These are phyloP conservation scores for Cricetomys ansorgei DNA, from an alignment of 2,113 vertebrate species.

Conservation along the genomic window DNA sequence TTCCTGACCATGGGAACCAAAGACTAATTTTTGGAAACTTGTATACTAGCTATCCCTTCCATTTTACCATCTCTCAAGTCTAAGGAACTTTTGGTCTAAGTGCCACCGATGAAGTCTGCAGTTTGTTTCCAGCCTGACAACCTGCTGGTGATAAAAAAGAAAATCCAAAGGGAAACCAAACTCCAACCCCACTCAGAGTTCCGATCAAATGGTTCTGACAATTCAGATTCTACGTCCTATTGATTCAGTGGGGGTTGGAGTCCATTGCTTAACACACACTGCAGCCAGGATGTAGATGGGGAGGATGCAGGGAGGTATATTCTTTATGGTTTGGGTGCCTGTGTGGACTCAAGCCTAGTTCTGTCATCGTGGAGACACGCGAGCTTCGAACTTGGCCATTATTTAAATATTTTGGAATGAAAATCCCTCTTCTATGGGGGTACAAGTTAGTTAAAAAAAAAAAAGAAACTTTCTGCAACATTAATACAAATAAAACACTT, in stretches of 20 bases:
- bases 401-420: background rate
- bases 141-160: background rate
- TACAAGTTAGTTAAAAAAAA: background rate
- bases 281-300: background rate
- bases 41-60: background rate
- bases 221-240: too few species aligned
- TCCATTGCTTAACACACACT: background rate
- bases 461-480: background rate
- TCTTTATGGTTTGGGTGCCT: background rate
- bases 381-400: background rate
- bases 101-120: background rate
- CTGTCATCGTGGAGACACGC: background rate
- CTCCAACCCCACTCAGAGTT: background rate
- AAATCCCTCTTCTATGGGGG: background rate
- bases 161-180: background rate
- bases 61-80: background rate
- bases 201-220: background rate
- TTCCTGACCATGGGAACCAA: background rate
- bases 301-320: background rate
- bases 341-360: conserved; percentile 2
- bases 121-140: background rate
- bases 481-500: background rate
- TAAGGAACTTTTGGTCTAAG: background rate
- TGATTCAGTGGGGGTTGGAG: too few species aligned
- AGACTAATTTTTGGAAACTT: background rate